phyloP scores from a whole-genome alignment of 1,140 invertebrate genomes.

The Diuraphis noxia region DNA sequence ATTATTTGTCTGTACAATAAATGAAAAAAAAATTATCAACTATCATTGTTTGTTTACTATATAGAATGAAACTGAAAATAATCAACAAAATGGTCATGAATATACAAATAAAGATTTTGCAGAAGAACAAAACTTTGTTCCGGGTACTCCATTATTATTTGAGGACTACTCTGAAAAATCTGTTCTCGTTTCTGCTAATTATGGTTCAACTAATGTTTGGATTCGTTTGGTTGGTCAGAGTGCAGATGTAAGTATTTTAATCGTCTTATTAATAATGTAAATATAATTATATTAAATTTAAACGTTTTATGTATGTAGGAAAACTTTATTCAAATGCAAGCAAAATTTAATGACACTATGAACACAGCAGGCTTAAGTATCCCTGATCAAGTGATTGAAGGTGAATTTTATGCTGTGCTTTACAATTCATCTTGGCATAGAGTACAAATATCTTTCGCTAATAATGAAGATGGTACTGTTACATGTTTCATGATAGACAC shows the following conservation, averaged over 20 bases:
- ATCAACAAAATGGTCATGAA: background rate
- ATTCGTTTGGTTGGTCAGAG: slow-evolving; percentile 26
- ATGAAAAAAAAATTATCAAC: background rate
- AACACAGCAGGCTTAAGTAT: slow-evolving; percentile 5
- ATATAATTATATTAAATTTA: no score
- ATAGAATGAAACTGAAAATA: background rate
- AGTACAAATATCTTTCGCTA: background rate
- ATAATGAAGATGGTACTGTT: background rate
- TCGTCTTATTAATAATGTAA: background rate
- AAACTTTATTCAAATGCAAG: slow-evolving; percentile 33
- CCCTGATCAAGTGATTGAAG: slow-evolving; percentile 9
- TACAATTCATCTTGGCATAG: slow-evolving; percentile 37
- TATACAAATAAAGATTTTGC: background rate
- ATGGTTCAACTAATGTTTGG: slow-evolving; percentile 21
- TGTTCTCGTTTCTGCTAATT: slow-evolving; percentile 42
- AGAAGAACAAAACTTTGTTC: slow-evolving; percentile 20
- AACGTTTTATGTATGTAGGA: slow-evolving; percentile 42
- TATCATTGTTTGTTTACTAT: background rate
- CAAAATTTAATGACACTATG: slow-evolving; percentile 33
- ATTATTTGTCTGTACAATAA: background rate
- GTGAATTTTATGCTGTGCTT: slow-evolving; percentile 42
- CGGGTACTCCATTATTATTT: background rate
- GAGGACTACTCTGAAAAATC: slow-evolving; percentile 27
- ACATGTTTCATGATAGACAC: slow-evolving; percentile 36
- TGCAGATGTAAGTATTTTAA: slow-evolving; percentile 29